Evolutionary conservation across 2,888 invertebrate species (phyloP), one percentile per base, ranked within the genome.

Genomic region (Cheilosia grossa): DNA sequence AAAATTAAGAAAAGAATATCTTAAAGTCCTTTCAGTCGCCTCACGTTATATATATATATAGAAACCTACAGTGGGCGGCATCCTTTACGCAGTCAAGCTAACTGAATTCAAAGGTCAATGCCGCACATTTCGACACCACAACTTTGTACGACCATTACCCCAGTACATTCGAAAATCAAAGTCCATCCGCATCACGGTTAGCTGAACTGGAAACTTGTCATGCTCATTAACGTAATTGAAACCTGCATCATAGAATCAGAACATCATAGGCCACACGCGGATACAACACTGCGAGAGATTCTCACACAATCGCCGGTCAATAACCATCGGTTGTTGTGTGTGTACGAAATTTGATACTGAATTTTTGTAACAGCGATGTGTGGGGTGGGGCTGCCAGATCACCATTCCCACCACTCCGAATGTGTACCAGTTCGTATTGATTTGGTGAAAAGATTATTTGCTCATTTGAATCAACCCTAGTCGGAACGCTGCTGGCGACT

Each of bases 181-280:
- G 24, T 53, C 63, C 19, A 63, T 69, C 69, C 67, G 21, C 33
- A 63, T 73, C 42, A 74, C 51, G 51, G 58, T 70, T 66, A 54
- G 27, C 56, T 64, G 74, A 74, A 42, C 74, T 80, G 80, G 24
- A 80, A 83, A 70, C 53, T 64, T 73, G 74, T 80, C 74, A 75
- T 80, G 70, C 74, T 83, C 80, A 80, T 83, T 83, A 74, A 74
- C 59, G 69, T 69, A 74, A 80, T 74, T 56, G 69, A 74, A 54
- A 64, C 83, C 69, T 64, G 69, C 69, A 80, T 79, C 58, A 78
- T 72, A 70, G 61, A 69, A 51, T 75, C 69, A 63, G 66, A 70
- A 72, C 59, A 72, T 21, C 21, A 27, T n/a, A 44, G 5, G 4
- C 27, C 9, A 40, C 27, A 59, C 13, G 37, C 17, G 42, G 19